phyloP scores from a whole-genome alignment of 2,888 invertebrate genomes.

The Selenia dentaria region DNA sequence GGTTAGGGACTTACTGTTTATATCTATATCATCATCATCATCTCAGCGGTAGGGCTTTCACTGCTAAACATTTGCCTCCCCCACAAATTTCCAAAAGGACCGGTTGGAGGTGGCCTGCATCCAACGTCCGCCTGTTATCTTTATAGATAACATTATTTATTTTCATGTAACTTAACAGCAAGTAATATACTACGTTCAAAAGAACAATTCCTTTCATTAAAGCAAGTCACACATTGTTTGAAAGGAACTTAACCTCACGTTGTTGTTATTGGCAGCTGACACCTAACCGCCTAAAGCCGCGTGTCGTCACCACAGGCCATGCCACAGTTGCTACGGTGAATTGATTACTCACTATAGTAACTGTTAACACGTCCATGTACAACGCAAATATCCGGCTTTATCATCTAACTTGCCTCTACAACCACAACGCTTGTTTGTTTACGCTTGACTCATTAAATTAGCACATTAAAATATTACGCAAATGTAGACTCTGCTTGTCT shows the following conservation, averaged over 20 bases:
- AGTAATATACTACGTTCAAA: neutral
- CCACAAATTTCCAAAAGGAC: too few relatives aligned
- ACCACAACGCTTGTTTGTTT: conserved; percentile 26
- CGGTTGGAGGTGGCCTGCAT: too few relatives aligned
- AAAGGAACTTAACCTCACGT: conserved; percentile 9
- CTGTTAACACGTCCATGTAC: neutral
- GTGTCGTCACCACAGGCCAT: neutral
- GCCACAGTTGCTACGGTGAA: neutral
- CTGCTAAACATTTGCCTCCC: too few relatives aligned
- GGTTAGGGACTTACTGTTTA: too few relatives aligned
- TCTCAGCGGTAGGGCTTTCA: too few relatives aligned
- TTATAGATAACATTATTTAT: neutral
- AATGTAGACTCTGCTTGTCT: conserved; percentile 6
- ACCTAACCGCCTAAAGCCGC: conserved; percentile 5
- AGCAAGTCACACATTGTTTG: conserved; percentile 6
- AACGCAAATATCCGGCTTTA: neutral
- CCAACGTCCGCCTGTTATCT: too few relatives aligned
- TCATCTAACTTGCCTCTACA: conserved; percentile 3
- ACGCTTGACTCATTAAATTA: conserved; percentile 28
- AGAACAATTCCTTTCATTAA: conserved; percentile 7
- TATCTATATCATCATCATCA: too few relatives aligned
- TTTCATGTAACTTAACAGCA: neutral
- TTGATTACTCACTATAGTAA: neutral
- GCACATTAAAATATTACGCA: conserved; percentile 13
- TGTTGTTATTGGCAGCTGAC: conserved; percentile 23